These are phyloP conservation scores for Neodontobutis hainanensis DNA, from an alignment of 2,113 vertebrate species.

Conservation along the genomic window DNA sequence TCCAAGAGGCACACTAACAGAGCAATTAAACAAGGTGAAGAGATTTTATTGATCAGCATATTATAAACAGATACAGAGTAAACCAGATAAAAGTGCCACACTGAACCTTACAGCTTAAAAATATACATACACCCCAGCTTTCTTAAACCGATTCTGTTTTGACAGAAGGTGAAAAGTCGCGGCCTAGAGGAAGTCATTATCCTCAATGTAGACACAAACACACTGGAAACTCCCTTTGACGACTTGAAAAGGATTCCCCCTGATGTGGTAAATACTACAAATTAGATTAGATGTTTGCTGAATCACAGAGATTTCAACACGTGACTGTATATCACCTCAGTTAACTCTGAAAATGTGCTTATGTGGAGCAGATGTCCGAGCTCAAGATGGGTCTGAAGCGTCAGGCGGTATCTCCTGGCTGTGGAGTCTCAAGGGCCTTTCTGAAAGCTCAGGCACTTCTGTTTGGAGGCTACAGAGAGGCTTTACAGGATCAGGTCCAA, in stretches of 20 bases:
- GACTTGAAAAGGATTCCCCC: slow-evolving; percentile 85
- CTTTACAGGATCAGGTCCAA: slow-evolving; percentile 71
- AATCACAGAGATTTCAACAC: not conserved
- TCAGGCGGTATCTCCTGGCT: slow-evolving; percentile 81
- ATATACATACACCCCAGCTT: not conserved
- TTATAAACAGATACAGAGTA: no score
- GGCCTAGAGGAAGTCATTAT: slow-evolving; percentile 89
- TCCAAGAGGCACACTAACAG: no score
- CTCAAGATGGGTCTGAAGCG: slow-evolving; percentile 84
- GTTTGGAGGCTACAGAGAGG: slow-evolving; percentile 87
- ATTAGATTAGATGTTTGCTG: not conserved
- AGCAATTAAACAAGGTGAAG: no score
- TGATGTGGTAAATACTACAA: slow-evolving; percentile 79
- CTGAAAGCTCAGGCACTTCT: slow-evolving; percentile 86
- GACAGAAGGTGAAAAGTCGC: slow-evolving; percentile 80
- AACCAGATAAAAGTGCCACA: not conserved
- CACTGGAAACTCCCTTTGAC: slow-evolving; percentile 84
- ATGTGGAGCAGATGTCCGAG: slow-evolving; percentile 76
- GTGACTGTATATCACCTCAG: not conserved
- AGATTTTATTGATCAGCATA: no score
- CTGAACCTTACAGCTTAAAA: not conserved
- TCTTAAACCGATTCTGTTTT: slow-evolving; percentile 16
- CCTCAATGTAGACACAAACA: slow-evolving; percentile 89
- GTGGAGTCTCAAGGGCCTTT: slow-evolving; percentile 85
- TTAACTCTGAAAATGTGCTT: not conserved